A percentile compares a stretch with the other conserved stretches of the same genome.
These are phyloP conservation scores for Myotis lucifugus DNA, from an alignment of 2,113 vertebrate genomes.

Conservation along the genomic window DNA sequence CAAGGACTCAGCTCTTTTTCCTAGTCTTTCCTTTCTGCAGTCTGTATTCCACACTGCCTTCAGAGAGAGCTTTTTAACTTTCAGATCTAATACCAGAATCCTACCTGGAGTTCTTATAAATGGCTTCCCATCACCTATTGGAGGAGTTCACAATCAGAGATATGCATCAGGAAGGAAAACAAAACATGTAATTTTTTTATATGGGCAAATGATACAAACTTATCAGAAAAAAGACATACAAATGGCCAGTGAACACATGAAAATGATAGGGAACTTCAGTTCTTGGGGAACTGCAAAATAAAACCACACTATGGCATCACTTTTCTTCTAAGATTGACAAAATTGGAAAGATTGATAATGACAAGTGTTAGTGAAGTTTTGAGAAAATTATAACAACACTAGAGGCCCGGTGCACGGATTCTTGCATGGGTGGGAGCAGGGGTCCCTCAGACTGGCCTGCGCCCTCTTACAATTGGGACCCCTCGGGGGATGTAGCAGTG, in stretches of 20 bases:
- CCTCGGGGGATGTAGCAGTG: no score
- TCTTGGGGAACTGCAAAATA: not conserved
- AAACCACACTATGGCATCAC: not conserved
- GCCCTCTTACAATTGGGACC: no score
- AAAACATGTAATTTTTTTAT: not conserved
- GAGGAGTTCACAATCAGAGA: not conserved
- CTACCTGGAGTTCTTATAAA: not conserved
- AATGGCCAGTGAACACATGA: not conserved
- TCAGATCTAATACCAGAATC: not conserved
- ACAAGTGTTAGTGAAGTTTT: not conserved
- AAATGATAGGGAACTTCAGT: not conserved
- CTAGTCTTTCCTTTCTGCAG: not conserved
- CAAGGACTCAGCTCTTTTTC: not conserved
- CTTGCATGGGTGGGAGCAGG: no score
- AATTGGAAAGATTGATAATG: not conserved
- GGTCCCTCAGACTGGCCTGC: no score
- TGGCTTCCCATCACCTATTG: not conserved
- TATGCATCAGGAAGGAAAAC: not conserved
- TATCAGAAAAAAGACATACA: not conserved
- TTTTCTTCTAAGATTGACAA: not conserved
- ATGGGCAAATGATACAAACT: not conserved
- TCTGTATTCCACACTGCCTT: not conserved
- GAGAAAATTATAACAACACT: not conserved
- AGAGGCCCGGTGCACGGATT: no score
- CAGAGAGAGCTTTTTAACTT: not conserved